These are phyloP conservation scores for Sinohyriopsis cumingii DNA, from an alignment of 2,888 invertebrate genomes.

Conservation along the genomic window DNA sequence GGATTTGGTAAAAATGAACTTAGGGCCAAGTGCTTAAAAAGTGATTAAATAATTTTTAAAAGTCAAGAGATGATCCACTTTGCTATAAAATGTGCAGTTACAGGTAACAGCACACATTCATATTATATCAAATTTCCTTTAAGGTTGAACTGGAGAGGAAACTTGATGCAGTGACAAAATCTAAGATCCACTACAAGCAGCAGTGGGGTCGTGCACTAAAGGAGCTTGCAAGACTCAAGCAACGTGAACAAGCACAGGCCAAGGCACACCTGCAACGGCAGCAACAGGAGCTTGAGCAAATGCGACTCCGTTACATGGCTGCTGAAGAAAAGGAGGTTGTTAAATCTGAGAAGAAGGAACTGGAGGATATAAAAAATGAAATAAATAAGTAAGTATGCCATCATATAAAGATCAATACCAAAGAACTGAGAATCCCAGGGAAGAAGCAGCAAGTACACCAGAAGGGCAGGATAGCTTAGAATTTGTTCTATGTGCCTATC, in stretches of 20 bases:
- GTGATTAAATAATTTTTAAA: too few species aligned
- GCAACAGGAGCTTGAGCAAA: conserved; percentile 70
- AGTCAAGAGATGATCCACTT: too few species aligned
- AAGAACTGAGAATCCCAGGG: too few species aligned
- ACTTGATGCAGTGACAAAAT: conserved; percentile 69
- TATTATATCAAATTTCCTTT: background rate
- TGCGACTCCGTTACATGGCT: conserved; percentile 70
- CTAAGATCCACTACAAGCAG: conserved; percentile 73
- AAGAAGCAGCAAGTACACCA: too few species aligned
- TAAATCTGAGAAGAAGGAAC: conserved; percentile 64
- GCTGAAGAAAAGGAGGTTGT: conserved; percentile 70
- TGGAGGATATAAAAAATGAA: conserved; percentile 69
- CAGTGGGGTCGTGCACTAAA: conserved; percentile 72
- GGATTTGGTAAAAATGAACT: too few species aligned
- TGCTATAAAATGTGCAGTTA: too few species aligned
- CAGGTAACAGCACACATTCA: background rate
- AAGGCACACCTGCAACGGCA: conserved; percentile 62
- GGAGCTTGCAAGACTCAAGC: conserved; percentile 70
- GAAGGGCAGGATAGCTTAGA: too few species aligned
- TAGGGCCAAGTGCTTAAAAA: too few species aligned
- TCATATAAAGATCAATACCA: too few species aligned
- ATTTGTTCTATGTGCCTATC: too few species aligned
- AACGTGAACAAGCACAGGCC: conserved; percentile 69
- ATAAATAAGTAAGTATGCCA: conserved; percentile 61
- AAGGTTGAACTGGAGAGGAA: conserved; percentile 71